A percentile compares a stretch with the other conserved stretches of the same genome.
These are phyloP conservation scores for Abscondita cerata DNA, from an alignment of 2,888 invertebrate genomes.

Conservation along the genomic window DNA sequence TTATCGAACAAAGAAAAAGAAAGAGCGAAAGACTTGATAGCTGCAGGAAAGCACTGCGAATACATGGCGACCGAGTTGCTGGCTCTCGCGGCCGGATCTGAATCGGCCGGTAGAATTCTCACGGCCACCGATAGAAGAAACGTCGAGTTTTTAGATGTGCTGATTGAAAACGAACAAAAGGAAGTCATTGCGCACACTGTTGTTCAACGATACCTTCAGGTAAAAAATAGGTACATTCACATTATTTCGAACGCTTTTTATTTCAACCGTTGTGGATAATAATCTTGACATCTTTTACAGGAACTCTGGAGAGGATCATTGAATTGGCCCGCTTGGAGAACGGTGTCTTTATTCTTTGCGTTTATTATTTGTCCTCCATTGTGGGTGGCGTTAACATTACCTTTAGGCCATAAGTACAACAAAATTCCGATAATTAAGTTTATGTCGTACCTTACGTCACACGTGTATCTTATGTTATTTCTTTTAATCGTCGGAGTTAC, in stretches of 20 bases:
- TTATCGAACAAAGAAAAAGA: constrained; percentile 97
- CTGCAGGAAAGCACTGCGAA: constrained; percentile 96
- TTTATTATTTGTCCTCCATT: constrained; percentile 95
- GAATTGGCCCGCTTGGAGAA: constrained; percentile 96
- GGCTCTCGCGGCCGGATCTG: constrained; percentile 91
- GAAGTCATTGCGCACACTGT: constrained; percentile 97
- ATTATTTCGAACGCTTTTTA: neutral
- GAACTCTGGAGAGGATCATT: constrained; percentile 98
- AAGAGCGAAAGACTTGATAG: constrained; percentile 93
- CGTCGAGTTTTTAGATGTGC: constrained; percentile 92
- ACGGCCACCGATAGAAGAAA: constrained; percentile 95
- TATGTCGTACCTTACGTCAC: constrained; percentile 98
- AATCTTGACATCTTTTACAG: constrained; percentile 60
- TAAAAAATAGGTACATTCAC: constrained; percentile 65
- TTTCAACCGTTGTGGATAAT: neutral
- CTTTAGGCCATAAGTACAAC: constrained; percentile 93
- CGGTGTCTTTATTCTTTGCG: constrained; percentile 89
- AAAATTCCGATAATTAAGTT: constrained; percentile 99
- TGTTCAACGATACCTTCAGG: constrained; percentile 95
- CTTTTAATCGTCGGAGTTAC: constrained; percentile 89
- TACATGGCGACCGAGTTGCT: constrained; percentile 96
- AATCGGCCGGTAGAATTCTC: constrained; percentile 92
- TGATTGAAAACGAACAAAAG: constrained; percentile 99
- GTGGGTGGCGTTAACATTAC: constrained; percentile 95
- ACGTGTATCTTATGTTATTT: constrained; percentile 95